Conservation (phyloP, 2,797 vertebrate genomes). For the Miichthys miiuy region DNA sequence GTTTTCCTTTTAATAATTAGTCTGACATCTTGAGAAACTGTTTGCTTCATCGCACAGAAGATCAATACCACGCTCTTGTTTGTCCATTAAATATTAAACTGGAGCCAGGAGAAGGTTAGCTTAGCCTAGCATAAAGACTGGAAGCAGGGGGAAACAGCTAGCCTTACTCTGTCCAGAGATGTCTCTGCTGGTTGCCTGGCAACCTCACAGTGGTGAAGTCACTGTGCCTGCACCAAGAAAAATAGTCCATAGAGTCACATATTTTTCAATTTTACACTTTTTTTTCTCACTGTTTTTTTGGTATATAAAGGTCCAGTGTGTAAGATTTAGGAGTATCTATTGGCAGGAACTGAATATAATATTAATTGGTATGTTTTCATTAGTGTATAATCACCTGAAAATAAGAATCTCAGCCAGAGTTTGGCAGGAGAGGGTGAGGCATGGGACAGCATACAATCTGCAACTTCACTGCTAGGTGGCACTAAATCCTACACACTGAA, state of each 20-base stretch:
- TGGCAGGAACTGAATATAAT: no score
- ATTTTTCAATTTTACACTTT: not conserved
- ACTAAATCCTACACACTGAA: no score
- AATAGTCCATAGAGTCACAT: not conserved
- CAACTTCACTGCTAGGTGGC: no score
- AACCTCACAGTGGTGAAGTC: not conserved
- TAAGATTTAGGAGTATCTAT: not conserved
- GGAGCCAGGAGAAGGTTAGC: not conserved
- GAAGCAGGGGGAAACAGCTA: not conserved
- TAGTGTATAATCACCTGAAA: no score
- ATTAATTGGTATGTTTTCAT: no score
- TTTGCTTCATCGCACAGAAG: not conserved
- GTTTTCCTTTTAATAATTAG: not conserved
- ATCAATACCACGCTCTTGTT: not conserved
- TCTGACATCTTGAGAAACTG: not conserved
- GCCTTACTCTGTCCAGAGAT: not conserved
- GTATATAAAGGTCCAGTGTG: not conserved
- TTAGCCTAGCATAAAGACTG: not conserved
- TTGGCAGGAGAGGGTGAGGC: no score
- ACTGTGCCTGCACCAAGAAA: rapidly evolving
- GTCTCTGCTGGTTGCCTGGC: not conserved
- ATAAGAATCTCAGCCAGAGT: no score
- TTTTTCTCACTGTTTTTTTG: not conserved
- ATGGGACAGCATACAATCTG: no score
- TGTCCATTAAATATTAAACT: not conserved